These are phyloP conservation scores for Xiphorhynchus elegans DNA, from an alignment of 2,113 vertebrate species.

Conservation along the genomic window DNA sequence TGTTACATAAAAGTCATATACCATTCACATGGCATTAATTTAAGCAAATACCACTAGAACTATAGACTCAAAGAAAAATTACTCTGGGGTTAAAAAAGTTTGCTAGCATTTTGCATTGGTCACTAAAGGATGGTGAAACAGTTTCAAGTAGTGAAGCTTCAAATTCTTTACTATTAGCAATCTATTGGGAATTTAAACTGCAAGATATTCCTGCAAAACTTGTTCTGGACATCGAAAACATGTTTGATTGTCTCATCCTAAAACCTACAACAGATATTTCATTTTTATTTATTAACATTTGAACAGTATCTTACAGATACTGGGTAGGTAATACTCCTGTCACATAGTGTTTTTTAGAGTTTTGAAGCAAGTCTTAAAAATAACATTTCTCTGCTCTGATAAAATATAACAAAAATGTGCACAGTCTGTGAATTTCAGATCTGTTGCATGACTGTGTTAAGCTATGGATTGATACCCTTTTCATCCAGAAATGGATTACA, in stretches of 20 bases:
- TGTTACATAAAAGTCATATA: neutral
- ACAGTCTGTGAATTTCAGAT: neutral
- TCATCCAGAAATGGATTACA: constrained; percentile 5
- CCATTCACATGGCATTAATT: neutral
- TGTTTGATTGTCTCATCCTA: neutral
- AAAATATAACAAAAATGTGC: neutral
- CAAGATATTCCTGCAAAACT: neutral
- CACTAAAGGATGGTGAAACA: neutral
- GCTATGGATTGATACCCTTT: neutral
- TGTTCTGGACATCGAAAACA: neutral
- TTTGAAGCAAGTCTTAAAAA: neutral
- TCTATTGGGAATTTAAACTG: neutral
- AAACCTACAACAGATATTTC: neutral
- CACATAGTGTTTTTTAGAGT: neutral
- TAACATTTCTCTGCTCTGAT: neutral
- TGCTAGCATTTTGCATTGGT: neutral
- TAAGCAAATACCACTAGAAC: neutral
- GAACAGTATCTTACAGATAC: neutral
- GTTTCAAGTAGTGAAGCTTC: neutral
- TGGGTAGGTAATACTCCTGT: neutral
- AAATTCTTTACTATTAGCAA: neutral
- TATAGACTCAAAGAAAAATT: neutral
- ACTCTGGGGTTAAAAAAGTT: neutral
- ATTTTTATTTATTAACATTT: neutral
- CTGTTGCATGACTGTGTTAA: neutral